Evolutionary conservation across 2,888 invertebrate species (phyloP).

Genomic region (Cheilosia grossa): DNA sequence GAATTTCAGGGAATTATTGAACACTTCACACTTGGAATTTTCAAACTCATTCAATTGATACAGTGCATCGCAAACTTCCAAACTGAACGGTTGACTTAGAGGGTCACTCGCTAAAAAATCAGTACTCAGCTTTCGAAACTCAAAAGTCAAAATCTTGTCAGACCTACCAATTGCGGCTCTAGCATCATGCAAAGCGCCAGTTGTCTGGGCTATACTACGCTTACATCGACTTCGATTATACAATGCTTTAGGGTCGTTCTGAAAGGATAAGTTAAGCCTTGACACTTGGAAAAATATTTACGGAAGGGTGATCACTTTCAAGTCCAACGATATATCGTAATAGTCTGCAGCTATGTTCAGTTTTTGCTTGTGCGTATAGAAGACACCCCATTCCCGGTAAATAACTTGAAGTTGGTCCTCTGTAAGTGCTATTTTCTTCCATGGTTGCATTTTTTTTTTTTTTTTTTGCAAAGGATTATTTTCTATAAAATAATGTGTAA

Average conservation of each 20-base stretch:
- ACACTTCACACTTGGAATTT: slow-evolving; percentile 77
- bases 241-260: slow-evolving; percentile 77
- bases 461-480: too few relatives aligned
- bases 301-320: slow-evolving; percentile 67
- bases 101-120: slow-evolving; percentile 69
- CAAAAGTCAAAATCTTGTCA: not conserved
- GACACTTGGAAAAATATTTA: too few relatives aligned
- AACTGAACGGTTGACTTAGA: slow-evolving; percentile 77
- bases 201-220: slow-evolving; percentile 79
- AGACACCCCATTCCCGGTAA: slow-evolving; percentile 81
- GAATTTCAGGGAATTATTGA: slow-evolving; percentile 78
- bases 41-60: slow-evolving; percentile 81
- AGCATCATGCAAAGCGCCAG: slow-evolving; percentile 78
- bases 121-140: not conserved
- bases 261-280: not conserved
- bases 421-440: slow-evolving; percentile 77
- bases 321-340: slow-evolving; percentile 78
- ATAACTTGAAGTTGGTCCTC: slow-evolving; percentile 80
- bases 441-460: slow-evolving; percentile 20
- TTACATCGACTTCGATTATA: slow-evolving; percentile 80
- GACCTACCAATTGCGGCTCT: slow-evolving; percentile 78
- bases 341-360: slow-evolving; percentile 80
- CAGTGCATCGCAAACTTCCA: slow-evolving; percentile 81
- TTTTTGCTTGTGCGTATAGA: slow-evolving; percentile 79
- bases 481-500: too few relatives aligned